phyloP scores from a whole-genome alignment of 1,140 invertebrate species.

The Hesperophylax magnus region DNA sequence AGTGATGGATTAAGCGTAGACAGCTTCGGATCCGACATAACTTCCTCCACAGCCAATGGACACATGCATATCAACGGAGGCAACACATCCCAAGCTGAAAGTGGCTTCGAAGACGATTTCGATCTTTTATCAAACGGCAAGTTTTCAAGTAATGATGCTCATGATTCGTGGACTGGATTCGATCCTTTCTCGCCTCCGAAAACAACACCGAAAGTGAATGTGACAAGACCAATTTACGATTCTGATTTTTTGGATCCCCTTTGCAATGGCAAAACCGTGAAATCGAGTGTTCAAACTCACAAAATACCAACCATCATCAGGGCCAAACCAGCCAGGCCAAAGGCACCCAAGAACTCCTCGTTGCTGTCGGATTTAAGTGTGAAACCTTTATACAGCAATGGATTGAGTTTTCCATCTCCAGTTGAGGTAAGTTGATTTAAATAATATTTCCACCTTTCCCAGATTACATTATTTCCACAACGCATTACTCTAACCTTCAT shows the following conservation, averaged over 20 bases:
- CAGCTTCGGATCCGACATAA: slow-evolving; percentile 81
- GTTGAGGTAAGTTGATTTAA: slow-evolving; percentile 13
- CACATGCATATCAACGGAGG: slow-evolving; percentile 72
- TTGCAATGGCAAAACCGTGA: slow-evolving; percentile 65
- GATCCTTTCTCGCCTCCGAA: slow-evolving; percentile 68
- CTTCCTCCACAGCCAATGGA: slow-evolving; percentile 70
- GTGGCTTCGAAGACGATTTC: slow-evolving; percentile 84
- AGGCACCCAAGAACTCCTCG: slow-evolving; percentile 69
- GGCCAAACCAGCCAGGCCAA: slow-evolving; percentile 82
- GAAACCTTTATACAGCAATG: slow-evolving; percentile 13
- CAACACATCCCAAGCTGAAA: slow-evolving; percentile 81
- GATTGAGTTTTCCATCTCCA: slow-evolving; percentile 14
- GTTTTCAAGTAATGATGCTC: slow-evolving; percentile 67
- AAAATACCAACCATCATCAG: slow-evolving; percentile 80
- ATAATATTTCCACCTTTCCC: background rate
- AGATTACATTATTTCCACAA: background rate
- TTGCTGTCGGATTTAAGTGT: slow-evolving; percentile 22
- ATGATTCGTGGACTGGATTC: slow-evolving; percentile 65
- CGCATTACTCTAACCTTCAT: no score
- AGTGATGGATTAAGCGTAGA: slow-evolving; percentile 82
- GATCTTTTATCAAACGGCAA: slow-evolving; percentile 72
- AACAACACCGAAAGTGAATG: slow-evolving; percentile 56
- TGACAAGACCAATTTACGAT: slow-evolving; percentile 56
- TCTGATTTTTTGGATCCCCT: slow-evolving; percentile 65
- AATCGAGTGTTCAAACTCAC: slow-evolving; percentile 62